A percentile compares a stretch with the other conserved stretches of the same genome.
Conservation (phyloP, 2,113 vertebrate species). For the Microcebus murinus region DNA sequence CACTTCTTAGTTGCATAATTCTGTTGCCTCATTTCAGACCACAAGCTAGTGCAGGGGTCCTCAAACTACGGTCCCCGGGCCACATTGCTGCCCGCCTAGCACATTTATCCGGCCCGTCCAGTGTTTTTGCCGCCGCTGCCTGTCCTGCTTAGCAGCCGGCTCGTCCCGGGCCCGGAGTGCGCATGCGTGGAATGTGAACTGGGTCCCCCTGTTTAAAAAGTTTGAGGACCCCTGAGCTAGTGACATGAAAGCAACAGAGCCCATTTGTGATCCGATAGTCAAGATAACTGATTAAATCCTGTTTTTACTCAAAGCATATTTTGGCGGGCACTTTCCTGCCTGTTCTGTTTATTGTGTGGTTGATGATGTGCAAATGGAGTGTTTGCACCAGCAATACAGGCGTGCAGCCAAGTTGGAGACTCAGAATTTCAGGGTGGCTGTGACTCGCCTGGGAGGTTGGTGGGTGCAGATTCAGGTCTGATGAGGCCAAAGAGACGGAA, state of each 20-base stretch:
- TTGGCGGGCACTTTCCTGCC: conserved; percentile 85
- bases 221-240: too few species aligned
- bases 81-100: too few species aligned
- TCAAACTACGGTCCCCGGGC: too few species aligned
- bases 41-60: too few species aligned
- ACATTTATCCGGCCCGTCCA: too few species aligned
- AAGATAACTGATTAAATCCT: conserved; percentile 79
- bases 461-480: conserved; percentile 35
- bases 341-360: conserved; percentile 84
- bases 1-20: not conserved
- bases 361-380: conserved; percentile 87
- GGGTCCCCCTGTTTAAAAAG: too few species aligned
- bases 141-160: too few species aligned
- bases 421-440: not conserved
- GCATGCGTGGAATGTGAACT: too few species aligned
- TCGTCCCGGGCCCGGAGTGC: too few species aligned
- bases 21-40: not conserved
- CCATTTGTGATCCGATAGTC: not conserved
- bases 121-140: too few species aligned
- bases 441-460: not conserved
- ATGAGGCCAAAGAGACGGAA: not conserved
- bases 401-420: not conserved
- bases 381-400: conserved; percentile 79
- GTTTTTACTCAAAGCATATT: conserved; percentile 87
- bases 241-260: not conserved